phyloP scores from a whole-genome alignment of 2,113 vertebrate species.

The Cebidichthys violaceus region DNA sequence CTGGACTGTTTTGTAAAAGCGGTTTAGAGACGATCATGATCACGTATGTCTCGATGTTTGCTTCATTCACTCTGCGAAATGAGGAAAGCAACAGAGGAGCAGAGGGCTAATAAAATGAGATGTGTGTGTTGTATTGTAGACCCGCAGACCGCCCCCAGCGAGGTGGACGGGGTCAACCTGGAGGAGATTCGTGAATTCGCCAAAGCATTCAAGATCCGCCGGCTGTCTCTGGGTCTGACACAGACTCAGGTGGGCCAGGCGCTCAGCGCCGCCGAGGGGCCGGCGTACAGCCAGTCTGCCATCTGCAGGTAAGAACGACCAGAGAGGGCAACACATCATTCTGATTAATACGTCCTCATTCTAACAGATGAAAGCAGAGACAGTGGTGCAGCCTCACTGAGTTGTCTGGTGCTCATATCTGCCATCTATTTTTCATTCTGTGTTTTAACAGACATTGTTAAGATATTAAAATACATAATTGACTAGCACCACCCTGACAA shows the following conservation, averaged over 20 bases:
- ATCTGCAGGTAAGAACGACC: conserved; percentile 96
- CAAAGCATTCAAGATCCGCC: conserved; percentile 99
- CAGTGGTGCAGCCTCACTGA: conserved; percentile 37
- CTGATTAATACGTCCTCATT: conserved; percentile 36
- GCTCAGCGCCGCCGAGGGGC: conserved; percentile 96
- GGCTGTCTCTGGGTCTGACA: conserved; percentile 98
- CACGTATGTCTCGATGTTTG: conserved; percentile 40
- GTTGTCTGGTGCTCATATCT: conserved; percentile 43
- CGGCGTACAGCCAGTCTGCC: conserved; percentile 99
- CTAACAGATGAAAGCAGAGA: conserved; percentile 40
- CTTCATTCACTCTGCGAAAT: conserved; percentile 61
- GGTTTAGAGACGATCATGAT: conserved; percentile 48
- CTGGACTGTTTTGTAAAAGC: conserved; percentile 23
- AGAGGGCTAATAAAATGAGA: conserved; percentile 68
- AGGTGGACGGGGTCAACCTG: conserved; percentile 99
- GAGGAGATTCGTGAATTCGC: conserved; percentile 99
- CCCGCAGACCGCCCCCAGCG: conserved; percentile 94
- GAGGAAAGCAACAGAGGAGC: conserved; percentile 34
- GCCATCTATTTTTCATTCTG: conserved; percentile 60
- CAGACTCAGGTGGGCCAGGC: conserved; percentile 99
- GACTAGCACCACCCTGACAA: conserved; percentile 47
- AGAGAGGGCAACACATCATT: conserved; percentile 2
- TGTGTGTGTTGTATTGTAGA: conserved; percentile 84
- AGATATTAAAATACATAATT: conserved; percentile 77
- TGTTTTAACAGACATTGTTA: conserved; percentile 68